Conservation (phyloP, 1,140 invertebrate species). For the Saccostrea cuccullata region DNA sequence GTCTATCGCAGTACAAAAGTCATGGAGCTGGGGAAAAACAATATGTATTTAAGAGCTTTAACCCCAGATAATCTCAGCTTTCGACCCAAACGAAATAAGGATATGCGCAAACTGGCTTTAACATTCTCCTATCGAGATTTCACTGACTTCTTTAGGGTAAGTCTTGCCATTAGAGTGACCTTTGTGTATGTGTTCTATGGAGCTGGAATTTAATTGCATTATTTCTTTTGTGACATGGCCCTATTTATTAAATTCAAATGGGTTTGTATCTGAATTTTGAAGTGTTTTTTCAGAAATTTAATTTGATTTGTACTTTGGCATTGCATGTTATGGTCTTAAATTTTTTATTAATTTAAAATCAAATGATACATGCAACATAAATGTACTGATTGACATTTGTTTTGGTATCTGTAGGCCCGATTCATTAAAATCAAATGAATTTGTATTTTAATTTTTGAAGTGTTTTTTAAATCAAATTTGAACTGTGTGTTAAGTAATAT, state of each 20-base stretch:
- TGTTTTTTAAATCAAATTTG: too few relatives aligned
- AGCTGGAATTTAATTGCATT: neutral
- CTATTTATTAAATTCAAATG: conserved; percentile 11
- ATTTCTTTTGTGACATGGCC: neutral
- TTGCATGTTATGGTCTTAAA: too few relatives aligned
- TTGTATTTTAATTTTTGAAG: conserved; percentile 2
- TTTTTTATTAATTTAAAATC: too few relatives aligned
- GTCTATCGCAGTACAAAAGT: neutral
- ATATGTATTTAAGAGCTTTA: conserved; percentile 50
- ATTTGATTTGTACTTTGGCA: too few relatives aligned
- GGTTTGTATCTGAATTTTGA: conserved; percentile 12
- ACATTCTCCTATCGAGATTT: conserved; percentile 59
- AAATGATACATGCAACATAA: too few relatives aligned
- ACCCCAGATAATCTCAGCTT: conserved; percentile 51
- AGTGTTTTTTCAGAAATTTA: too few relatives aligned
- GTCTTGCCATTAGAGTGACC: conserved; percentile 30
- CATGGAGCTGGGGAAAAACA: conserved; percentile 47
- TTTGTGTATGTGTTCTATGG: neutral
- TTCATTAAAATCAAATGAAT: neutral
- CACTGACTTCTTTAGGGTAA: conserved; percentile 58
- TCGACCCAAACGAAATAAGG: conserved; percentile 47
- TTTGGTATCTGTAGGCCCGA: neutral
- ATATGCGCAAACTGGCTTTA: conserved; percentile 54
- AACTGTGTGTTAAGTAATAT: too few relatives aligned
- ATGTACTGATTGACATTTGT: too few relatives aligned